Evolutionary conservation across 2,888 invertebrate species (phyloP).

Genomic region (Orthonychiurus folsomi): DNA sequence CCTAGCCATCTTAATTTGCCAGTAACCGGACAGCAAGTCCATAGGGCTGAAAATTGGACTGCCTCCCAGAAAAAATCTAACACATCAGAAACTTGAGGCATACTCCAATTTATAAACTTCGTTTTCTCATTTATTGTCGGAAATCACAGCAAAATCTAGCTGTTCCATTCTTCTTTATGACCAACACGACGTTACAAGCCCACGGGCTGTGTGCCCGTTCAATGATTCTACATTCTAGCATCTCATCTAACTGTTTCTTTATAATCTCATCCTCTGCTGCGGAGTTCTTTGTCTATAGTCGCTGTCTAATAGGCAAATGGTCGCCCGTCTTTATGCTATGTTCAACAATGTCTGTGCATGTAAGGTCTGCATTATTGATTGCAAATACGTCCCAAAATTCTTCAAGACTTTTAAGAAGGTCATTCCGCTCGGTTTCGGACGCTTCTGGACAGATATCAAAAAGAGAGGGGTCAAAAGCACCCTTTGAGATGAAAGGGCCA

Average conservation of each 20-base stretch:
- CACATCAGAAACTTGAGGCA: conserved; percentile 44
- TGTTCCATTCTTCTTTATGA: conserved; percentile 42
- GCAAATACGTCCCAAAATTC: conserved; percentile 17
- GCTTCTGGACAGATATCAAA: conserved; percentile 8
- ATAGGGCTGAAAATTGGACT: conserved; percentile 41
- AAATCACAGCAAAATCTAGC: conserved; percentile 41
- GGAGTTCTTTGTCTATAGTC: conserved; percentile 17
- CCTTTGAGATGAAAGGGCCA: background rate
- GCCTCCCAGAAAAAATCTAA: conserved; percentile 41
- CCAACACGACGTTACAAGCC: conserved; percentile 43
- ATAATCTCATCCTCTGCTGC: conserved; percentile 12
- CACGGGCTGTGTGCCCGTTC: conserved; percentile 41
- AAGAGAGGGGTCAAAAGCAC: conserved; percentile 1
- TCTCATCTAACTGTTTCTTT: conserved; percentile 29
- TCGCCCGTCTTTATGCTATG: conserved; percentile 16
- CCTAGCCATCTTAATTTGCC: conserved; percentile 42
- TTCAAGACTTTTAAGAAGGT: background rate
- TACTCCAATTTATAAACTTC: conserved; percentile 41
- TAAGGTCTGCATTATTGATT: conserved; percentile 11
- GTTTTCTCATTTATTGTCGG: conserved; percentile 41
- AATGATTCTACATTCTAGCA: conserved; percentile 40
- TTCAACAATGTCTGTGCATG: background rate
- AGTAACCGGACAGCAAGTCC: conserved; percentile 42
- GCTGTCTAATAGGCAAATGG: conserved; percentile 10
- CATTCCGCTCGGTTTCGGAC: background rate